These are phyloP conservation scores for Semaprochilodus insignis DNA, from an alignment of 2,797 vertebrate genomes.

Conservation along the genomic window DNA sequence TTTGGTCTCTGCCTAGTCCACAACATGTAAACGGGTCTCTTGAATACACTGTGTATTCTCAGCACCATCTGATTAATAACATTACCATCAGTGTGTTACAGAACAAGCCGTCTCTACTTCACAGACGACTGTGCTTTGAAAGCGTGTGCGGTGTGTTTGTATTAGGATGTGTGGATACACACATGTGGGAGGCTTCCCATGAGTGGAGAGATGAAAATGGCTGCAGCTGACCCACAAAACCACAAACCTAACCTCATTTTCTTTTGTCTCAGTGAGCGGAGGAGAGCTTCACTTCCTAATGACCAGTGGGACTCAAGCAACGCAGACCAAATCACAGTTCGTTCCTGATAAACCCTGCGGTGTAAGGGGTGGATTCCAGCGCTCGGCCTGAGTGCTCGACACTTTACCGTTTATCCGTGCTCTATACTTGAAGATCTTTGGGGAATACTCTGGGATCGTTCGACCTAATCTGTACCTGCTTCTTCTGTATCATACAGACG, in stretches of 20 bases:
- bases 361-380: neutral
- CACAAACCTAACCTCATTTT: conserved; percentile 67
- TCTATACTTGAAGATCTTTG: too few species aligned
- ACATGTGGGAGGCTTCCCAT: conserved; percentile 7
- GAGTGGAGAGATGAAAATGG: conserved; percentile 37
- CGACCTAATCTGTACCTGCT: too few species aligned
- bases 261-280: conserved; percentile 60
- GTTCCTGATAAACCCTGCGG: neutral
- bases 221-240: conserved; percentile 50
- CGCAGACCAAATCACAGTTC: conserved; percentile 30
- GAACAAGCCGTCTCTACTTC: neutral
- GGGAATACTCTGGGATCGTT: neutral
- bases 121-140: neutral
- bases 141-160: neutral
- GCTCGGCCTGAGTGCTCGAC: neutral
- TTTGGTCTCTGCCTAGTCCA: too few species aligned
- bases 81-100: too few species aligned
- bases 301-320: conserved; percentile 51
- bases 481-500: neutral
- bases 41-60: too few species aligned
- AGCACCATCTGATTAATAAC: too few species aligned
- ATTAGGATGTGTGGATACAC: neutral
- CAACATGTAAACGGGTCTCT: too few species aligned
- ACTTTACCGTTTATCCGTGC: neutral
- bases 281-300: conserved; percentile 20